Conservation (phyloP, 2,113 vertebrate genomes). For the Pantherophis guttatus region DNA sequence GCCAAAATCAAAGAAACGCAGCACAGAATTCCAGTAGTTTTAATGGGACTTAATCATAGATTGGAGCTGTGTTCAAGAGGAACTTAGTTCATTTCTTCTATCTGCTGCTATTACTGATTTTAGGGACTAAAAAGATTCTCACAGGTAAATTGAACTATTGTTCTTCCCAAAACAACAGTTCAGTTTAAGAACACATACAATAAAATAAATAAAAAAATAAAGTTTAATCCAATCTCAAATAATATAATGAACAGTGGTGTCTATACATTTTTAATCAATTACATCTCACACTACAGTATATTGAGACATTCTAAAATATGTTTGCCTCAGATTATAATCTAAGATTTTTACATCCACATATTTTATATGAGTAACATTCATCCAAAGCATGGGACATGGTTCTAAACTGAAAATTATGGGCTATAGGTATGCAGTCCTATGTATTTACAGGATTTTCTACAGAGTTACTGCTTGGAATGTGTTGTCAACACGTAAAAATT, state of each 20-base stretch:
- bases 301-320: neutral
- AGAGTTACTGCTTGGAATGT: neutral
- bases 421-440: neutral
- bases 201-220: neutral
- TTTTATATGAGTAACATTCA: neutral
- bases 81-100: neutral
- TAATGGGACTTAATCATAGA: neutral
- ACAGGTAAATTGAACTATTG: neutral
- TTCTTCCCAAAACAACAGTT: neutral
- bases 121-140: neutral
- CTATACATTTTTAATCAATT: neutral
- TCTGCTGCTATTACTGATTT: neutral
- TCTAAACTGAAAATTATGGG: neutral
- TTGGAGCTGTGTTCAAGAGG: neutral
- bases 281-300: neutral
- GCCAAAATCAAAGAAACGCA: neutral
- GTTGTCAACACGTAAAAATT: neutral
- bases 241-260: neutral
- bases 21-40: neutral
- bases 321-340: neutral
- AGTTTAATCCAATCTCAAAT: neutral
- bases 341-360: neutral
- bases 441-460: neutral
- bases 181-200: neutral
- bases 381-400: neutral